Percentiles rank a stretch among this genome's conserved stretches.
phyloP scores from a whole-genome alignment of 1,140 invertebrate genomes.

The Drosophila funebris region DNA sequence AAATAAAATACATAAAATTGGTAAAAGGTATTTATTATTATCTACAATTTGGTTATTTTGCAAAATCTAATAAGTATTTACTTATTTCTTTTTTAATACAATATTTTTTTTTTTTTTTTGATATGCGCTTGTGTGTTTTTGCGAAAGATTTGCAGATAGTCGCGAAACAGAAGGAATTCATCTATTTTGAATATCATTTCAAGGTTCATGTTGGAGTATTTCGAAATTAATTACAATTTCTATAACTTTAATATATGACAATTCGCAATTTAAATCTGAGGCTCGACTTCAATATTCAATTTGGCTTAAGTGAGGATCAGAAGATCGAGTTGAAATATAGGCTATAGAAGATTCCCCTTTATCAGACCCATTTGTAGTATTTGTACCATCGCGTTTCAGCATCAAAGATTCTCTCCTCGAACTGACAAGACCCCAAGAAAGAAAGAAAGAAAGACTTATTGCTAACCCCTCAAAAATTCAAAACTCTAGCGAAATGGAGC shows the following conservation, averaged over 20 bases:
- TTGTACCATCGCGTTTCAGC: no score
- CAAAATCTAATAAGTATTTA: conserved; percentile 63
- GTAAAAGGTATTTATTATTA: conserved; percentile 59
- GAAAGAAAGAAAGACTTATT: conserved; percentile 28
- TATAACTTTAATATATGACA: no score
- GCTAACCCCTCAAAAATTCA: conserved; percentile 44
- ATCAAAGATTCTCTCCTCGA: background rate
- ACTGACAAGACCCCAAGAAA: no score
- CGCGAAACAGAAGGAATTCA: conserved; percentile 1
- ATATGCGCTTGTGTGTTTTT: conserved; percentile 76
- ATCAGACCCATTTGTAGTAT: no score
- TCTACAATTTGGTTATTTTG: conserved; percentile 72
- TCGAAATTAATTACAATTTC: no score
- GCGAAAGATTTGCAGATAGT: conserved; percentile 65
- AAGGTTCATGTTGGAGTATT: no score
- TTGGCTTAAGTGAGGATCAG: no score
- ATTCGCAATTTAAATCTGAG: no score
- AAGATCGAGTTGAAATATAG: no score
- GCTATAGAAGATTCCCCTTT: no score
- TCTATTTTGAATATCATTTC: background rate
- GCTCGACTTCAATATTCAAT: no score
- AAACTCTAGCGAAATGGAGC: conserved; percentile 83
- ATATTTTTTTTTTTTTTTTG: no score
- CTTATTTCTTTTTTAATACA: conserved; percentile 13
- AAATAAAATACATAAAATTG: conserved; percentile 43